Conservation (phyloP, 2,888 invertebrate genomes). For the Drosophila kambysellisi region DNA sequence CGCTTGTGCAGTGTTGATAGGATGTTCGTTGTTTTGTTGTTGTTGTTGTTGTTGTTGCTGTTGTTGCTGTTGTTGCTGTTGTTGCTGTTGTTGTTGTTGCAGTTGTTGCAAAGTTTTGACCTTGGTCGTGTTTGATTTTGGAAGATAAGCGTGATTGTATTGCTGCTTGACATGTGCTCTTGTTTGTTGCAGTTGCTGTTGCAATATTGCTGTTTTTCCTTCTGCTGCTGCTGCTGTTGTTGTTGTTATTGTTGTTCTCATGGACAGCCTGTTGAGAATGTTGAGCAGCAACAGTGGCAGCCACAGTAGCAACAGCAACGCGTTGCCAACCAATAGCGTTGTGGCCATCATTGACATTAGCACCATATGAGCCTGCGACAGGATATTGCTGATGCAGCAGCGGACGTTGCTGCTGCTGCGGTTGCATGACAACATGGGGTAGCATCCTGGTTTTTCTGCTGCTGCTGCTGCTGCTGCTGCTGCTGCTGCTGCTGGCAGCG, state of each 20-base stretch:
- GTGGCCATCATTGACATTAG: constrained; percentile 50
- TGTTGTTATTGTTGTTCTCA: constrained; percentile 22
- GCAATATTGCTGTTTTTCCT: not conserved
- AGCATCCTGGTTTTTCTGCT: constrained; percentile 44
- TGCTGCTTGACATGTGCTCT: constrained; percentile 49
- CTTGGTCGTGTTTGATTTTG: constrained; percentile 67
- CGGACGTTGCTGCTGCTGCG: constrained; percentile 5
- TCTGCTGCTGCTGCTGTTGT: constrained; percentile 11
- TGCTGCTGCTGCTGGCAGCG: constrained; percentile 41
- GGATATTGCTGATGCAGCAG: constrained; percentile 67
- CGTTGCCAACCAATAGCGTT: constrained; percentile 54
- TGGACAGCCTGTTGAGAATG: constrained; percentile 44
- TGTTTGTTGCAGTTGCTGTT: constrained; percentile 22
- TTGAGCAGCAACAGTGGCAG: constrained; percentile 61
- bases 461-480: constrained; percentile 20
- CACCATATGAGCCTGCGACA: constrained; percentile 54
- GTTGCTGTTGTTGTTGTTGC: constrained; percentile 37
- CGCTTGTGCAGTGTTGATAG: constrained; percentile 53
- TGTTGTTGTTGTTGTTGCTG: constrained; percentile 64
- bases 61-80: no score
- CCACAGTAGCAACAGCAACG: constrained; percentile 50
- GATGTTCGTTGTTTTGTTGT: constrained; percentile 66
- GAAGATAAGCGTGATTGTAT: constrained; percentile 82
- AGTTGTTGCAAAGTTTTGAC: constrained; percentile 41
- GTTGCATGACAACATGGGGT: constrained; percentile 32